A percentile compares a stretch with the other conserved stretches of the same genome.
phyloP scores from a whole-genome alignment of 2,797 vertebrate species.

The Xyrichtys novacula region DNA sequence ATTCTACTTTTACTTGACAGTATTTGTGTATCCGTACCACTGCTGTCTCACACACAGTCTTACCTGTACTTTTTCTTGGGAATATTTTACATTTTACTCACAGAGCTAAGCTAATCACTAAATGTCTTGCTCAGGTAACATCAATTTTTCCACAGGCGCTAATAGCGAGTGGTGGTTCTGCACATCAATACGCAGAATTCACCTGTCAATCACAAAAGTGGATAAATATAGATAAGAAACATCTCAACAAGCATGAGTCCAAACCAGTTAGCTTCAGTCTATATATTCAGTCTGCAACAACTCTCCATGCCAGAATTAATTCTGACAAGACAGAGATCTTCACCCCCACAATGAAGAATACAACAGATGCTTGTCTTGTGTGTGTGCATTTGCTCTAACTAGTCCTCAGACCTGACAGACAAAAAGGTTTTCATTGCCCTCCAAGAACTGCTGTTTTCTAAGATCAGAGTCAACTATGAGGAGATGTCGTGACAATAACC shows the following conservation, averaged over 20 bases:
- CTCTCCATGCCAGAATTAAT: too few species aligned
- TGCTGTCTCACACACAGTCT: background rate
- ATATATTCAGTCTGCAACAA: too few species aligned
- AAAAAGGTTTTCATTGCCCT: too few species aligned
- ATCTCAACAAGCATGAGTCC: background rate
- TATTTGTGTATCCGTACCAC: background rate
- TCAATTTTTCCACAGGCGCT: background rate
- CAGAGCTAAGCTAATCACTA: background rate
- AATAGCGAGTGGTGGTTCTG: background rate
- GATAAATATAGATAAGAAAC: background rate
- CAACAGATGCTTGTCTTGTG: too few species aligned
- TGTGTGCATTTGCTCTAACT: too few species aligned
- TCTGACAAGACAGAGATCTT: too few species aligned
- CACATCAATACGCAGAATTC: background rate
- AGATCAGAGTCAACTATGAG: too few species aligned
- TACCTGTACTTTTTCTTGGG: background rate
- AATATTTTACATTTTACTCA: background rate
- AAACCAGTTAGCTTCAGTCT: too few species aligned
- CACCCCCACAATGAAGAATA: too few species aligned
- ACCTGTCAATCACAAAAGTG: background rate
- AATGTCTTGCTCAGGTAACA: background rate
- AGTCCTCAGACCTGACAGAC: too few species aligned
- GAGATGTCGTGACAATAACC: too few species aligned
- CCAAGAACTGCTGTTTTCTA: too few species aligned
- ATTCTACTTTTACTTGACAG: slow-evolving; percentile 2